Conservation (phyloP, 2,113 vertebrate genomes). For the Tringa solitaria region DNA sequence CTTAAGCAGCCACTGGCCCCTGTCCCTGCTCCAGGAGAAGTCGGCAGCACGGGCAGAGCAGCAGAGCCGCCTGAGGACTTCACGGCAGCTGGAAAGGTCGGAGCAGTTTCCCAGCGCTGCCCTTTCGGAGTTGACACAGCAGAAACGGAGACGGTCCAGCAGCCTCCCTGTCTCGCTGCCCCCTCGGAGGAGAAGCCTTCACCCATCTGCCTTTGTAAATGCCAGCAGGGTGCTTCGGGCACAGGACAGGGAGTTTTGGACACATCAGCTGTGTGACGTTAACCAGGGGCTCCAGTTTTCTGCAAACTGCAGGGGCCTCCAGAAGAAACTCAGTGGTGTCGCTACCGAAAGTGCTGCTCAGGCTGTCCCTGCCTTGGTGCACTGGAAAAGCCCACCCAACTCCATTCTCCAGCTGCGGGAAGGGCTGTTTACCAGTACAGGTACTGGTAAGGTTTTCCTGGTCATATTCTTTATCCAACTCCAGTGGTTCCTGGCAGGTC, state of each 20-base stretch:
- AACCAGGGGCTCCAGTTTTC: background rate
- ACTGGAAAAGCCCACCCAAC: background rate
- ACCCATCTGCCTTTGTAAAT: background rate
- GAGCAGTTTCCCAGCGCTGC: background rate
- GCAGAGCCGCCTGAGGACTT: background rate
- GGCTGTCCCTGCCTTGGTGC: background rate
- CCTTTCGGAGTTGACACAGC: background rate
- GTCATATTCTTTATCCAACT: background rate
- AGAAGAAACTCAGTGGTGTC: background rate
- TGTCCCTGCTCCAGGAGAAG: background rate
- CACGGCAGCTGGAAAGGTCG: background rate
- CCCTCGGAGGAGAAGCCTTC: background rate
- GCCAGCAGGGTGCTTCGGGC: background rate
- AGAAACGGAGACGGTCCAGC: accelerated
- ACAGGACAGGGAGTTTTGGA: background rate
- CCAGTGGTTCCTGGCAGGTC: background rate
- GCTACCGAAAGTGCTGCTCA: background rate
- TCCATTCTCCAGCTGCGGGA: background rate
- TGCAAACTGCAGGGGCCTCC: background rate
- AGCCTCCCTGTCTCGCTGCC: background rate
- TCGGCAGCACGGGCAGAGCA: accelerated
- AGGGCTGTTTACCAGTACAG: background rate
- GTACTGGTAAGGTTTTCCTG: background rate
- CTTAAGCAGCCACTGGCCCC: background rate
- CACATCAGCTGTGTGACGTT: background rate